These are phyloP conservation scores for Picus viridis DNA, from an alignment of 2,797 vertebrate genomes.

Conservation along the genomic window DNA sequence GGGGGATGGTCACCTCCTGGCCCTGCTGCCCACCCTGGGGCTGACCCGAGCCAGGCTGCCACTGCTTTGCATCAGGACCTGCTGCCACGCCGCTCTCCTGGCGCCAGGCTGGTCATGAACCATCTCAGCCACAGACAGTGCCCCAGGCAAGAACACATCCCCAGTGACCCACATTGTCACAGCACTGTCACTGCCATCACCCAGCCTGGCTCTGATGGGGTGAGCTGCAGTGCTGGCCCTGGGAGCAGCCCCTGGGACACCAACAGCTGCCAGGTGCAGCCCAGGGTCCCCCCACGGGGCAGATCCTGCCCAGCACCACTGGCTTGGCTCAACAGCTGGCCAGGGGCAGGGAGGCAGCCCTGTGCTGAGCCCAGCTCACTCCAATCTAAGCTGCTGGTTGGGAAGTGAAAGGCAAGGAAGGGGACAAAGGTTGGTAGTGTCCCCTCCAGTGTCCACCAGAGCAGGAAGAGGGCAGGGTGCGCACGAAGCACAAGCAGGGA, in stretches of 20 bases:
- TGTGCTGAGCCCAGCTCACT: not conserved
- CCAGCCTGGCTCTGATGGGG: not conserved
- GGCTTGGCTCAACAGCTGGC: not conserved
- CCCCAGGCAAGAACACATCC: not conserved
- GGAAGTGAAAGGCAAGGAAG: not conserved
- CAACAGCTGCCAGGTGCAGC: not conserved
- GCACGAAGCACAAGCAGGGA: fast-evolving
- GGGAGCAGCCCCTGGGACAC: not conserved
- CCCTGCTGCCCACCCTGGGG: no score
- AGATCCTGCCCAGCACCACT: fast-evolving
- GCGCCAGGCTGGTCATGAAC: fast-evolving
- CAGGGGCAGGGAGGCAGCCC: not conserved
- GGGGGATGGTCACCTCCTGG: no score
- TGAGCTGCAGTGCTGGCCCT: fast-evolving
- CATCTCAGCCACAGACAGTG: not conserved
- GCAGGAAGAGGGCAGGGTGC: not conserved
- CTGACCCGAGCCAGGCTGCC: no score
- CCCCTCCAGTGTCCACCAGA: not conserved
- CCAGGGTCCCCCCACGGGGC: fast-evolving
- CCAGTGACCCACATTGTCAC: constrained; percentile 4
- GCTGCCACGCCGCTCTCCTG: fast-evolving
- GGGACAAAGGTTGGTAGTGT: fast-evolving
- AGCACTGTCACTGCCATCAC: fast-evolving
- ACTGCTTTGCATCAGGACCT: not conserved
- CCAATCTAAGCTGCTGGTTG: not conserved